These are phyloP conservation scores for Corythaixoides concolor DNA, from an alignment of 2,113 vertebrate genomes.

Conservation along the genomic window DNA sequence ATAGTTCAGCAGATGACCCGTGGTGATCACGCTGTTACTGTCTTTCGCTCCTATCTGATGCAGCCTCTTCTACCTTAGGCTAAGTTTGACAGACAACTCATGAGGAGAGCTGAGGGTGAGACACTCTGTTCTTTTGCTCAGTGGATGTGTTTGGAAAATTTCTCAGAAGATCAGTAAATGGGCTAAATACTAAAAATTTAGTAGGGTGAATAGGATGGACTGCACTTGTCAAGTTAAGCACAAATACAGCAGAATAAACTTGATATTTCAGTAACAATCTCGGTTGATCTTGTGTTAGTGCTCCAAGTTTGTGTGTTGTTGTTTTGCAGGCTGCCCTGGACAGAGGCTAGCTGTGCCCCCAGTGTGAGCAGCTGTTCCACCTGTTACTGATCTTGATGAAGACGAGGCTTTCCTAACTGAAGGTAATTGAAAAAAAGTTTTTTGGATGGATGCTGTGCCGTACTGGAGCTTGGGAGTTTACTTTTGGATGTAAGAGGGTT, in stretches of 20 bases:
- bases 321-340: not conserved
- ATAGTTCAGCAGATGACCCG: slow-evolving; percentile 70
- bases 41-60: slow-evolving; percentile 72
- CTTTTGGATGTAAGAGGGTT: not conserved
- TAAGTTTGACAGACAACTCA: not conserved
- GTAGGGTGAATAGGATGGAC: not conserved
- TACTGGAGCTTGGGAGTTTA: not conserved
- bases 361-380: not conserved
- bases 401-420: not conserved
- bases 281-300: not conserved
- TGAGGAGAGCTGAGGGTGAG: not conserved
- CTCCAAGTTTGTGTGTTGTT: not conserved
- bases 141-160: not conserved
- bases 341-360: not conserved
- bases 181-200: rapidly evolving
- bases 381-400: not conserved
- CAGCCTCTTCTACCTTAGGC: not conserved
- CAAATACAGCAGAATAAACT: not conserved
- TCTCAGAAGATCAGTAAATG: not conserved
- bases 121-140: rapidly evolving
- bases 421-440: not conserved
- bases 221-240: not conserved
- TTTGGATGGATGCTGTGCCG: not conserved
- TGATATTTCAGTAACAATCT: not conserved
- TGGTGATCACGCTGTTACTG: slow-evolving; percentile 28